phyloP scores from a whole-genome alignment of 2,113 vertebrate species.

The Numenius arquata region DNA sequence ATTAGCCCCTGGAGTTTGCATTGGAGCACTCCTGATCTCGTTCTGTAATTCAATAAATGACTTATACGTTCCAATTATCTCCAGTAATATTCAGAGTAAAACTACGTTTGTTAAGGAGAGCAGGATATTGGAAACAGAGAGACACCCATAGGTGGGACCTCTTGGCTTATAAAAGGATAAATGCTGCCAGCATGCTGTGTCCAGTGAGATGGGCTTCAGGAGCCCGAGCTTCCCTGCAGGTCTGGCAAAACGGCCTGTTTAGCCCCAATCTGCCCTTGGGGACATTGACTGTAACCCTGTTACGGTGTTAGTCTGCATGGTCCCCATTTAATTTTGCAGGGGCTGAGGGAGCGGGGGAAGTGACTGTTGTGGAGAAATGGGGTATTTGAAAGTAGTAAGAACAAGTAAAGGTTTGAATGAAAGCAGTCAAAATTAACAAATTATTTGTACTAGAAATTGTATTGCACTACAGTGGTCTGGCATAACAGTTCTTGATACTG shows the following conservation, averaged over 20 bases:
- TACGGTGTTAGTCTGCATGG: background rate
- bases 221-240: background rate
- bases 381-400: background rate
- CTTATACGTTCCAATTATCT: rapidly evolving
- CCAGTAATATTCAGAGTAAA: background rate
- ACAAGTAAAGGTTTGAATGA: background rate
- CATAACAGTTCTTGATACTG: background rate
- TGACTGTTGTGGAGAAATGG: background rate
- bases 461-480: background rate
- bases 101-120: background rate
- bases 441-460: background rate
- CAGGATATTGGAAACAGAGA: background rate
- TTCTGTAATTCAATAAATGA: background rate
- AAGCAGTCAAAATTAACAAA: background rate
- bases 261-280: background rate
- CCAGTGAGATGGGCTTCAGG: background rate
- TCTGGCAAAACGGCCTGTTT: background rate
- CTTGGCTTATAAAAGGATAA: background rate
- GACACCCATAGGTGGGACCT: background rate
- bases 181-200: background rate
- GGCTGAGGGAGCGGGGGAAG: background rate
- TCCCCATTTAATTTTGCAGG: background rate
- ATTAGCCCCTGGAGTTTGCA: background rate
- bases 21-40: background rate
- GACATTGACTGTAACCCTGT: background rate